A percentile compares a stretch with the other conserved stretches of the same genome.
phyloP scores from a whole-genome alignment of 2,113 vertebrate species.

The Salminus brasiliensis region DNA sequence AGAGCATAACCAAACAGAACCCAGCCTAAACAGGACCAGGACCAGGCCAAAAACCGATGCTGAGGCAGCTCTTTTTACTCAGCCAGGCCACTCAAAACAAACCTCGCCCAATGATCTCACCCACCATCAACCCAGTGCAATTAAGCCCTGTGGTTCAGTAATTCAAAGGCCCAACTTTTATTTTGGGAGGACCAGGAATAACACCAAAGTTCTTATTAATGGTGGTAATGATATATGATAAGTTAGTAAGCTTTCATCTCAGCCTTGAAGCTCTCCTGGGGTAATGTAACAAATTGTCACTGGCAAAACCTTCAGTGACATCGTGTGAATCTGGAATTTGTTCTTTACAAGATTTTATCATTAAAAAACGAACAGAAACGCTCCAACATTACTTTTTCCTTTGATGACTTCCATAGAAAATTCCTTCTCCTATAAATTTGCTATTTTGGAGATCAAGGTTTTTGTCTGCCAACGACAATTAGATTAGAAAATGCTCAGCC shows the following conservation, averaged over 20 bases:
- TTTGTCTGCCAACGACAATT: too few species aligned
- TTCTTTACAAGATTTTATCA: too few species aligned
- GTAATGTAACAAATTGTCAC: conserved; percentile 24
- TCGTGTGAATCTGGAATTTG: too few species aligned
- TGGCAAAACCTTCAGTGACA: too few species aligned
- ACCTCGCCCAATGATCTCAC: conserved; percentile 58
- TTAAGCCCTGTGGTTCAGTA: conserved; percentile 59
- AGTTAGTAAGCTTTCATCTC: conserved; percentile 50
- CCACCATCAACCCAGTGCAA: conserved; percentile 53
- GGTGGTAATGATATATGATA: conserved; percentile 53
- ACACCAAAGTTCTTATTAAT: conserved; percentile 57
- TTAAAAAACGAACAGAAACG: too few species aligned
- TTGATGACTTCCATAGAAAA: too few species aligned
- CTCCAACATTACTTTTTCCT: too few species aligned
- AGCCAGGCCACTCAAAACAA: conserved; percentile 59
- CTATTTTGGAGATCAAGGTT: too few species aligned
- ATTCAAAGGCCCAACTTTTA: conserved; percentile 48
- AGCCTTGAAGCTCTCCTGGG: conserved; percentile 10
- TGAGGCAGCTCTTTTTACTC: conserved; percentile 61
- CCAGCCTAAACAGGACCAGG: conserved; percentile 37
- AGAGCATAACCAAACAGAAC: conserved; percentile 55
- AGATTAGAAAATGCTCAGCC: conserved; percentile 16
- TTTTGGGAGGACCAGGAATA: conserved; percentile 52
- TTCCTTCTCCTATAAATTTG: too few species aligned
- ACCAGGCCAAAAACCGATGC: conserved; percentile 48